Evolutionary conservation across 2,113 vertebrate genomes (phyloP), one percentile per base, ranked within the genome.

Genomic region (Elaphurus davidianus): DNA sequence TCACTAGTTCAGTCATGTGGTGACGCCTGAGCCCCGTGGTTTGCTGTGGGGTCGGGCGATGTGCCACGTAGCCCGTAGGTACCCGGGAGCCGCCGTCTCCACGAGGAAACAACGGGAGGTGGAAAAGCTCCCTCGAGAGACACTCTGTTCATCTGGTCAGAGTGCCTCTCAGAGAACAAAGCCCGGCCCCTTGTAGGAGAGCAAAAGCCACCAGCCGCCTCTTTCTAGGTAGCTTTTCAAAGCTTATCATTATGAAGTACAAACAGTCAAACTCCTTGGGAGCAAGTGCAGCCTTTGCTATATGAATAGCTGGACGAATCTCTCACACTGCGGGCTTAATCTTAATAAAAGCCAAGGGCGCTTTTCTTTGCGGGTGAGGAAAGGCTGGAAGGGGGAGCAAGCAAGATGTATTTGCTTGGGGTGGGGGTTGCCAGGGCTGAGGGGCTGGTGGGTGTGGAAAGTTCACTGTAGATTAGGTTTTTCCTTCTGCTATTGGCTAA

Each of bases 71-170:
- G 85, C 95, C 91, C 2, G 6, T 19, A 27, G 55, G 67, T 43
- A 33, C 90, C 92, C 59, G 19, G 62, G 71, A 54, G 76, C 64
- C 71, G 4, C 57, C 87, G 82, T 84, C 95, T 94, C 95, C 76
- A 4, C 6, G 60, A 81, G n/a, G 85, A 28, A 94, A 89, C 92
- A 1, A 11, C 17, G 36, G 36, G 21, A 25, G 71, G 85, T 30
- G 45, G 94, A 27, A 97, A 97, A 97, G 96, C 92, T 91, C 96
- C 78, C 74, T 40, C 5, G 57, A 92, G 94, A 55, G 27, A 90
- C 57, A 92, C 43, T 94, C 89, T 25, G 25, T 59, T 76, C 33
- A 43, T 55, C 1, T 82, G 82, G 78, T 36, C 74, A 13, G 40
- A 84, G 43, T 36, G 64, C 28, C 78, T 95, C 55, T 50, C 23